Conservation (phyloP, 2,888 invertebrate species). For the Biston stratarius region DNA sequence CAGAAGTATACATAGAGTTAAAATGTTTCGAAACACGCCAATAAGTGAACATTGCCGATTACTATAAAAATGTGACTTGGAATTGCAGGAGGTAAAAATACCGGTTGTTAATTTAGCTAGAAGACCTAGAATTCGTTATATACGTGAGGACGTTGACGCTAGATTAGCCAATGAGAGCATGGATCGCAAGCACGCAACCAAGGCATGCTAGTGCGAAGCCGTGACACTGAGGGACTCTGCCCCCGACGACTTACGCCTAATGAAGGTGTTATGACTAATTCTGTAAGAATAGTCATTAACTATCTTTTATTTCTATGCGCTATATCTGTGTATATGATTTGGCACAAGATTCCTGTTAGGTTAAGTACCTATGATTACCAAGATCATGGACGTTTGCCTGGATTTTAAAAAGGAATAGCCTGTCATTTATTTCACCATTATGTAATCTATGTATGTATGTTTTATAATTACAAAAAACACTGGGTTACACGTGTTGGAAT, state of each 20-base stretch:
- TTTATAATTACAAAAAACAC: no score
- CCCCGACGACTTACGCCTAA: slow-evolving; percentile 52
- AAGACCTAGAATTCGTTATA: slow-evolving; percentile 26
- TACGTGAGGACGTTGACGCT: slow-evolving; percentile 29
- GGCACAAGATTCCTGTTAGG: slow-evolving; percentile 45
- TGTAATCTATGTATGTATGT: not conserved
- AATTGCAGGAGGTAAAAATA: slow-evolving; percentile 22
- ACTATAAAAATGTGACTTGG: slow-evolving; percentile 18
- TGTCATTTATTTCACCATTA: slow-evolving; percentile 8
- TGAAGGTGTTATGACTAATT: slow-evolving; percentile 54
- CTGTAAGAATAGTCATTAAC: slow-evolving; percentile 53
- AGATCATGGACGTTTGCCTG: slow-evolving; percentile 40
- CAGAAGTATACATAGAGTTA: slow-evolving; percentile 6
- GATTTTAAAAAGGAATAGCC: slow-evolving; percentile 29
- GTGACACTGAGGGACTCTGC: slow-evolving; percentile 62
- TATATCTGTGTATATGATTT: slow-evolving; percentile 39
- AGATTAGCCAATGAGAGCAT: slow-evolving; percentile 39
- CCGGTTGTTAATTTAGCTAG: slow-evolving; percentile 14
- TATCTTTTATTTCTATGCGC: slow-evolving; percentile 32
- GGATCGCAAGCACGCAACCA: slow-evolving; percentile 58
- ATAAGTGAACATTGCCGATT: not conserved
- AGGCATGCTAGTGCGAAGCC: slow-evolving; percentile 56
- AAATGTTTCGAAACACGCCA: slow-evolving; percentile 19
- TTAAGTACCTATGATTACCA: slow-evolving; percentile 43
- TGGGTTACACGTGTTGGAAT: no score